Base-by-base conservation (phyloP, 2,888 invertebrate genomes). In the Melitaea athalia region DNA sequence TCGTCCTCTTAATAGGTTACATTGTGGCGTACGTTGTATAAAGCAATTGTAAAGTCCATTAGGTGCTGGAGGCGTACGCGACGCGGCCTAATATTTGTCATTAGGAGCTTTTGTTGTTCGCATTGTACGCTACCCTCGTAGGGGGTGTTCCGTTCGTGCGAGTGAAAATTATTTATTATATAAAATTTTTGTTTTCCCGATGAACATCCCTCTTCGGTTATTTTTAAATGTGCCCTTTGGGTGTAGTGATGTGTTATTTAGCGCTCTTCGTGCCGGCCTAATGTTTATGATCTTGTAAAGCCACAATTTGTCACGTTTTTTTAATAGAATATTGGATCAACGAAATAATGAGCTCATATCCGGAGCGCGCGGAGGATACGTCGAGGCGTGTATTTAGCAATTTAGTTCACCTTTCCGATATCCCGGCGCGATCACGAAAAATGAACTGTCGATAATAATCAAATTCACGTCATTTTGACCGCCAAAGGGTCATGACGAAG, bases 31-130 rank as follows among this genome's bases (percentile, higher is more conserved):
- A 79, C 81, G 74, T 72, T 72, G 73, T 72, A 71, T 69, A 74
- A 83, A 85, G 85, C 88, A 88, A 88, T 89, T 87, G 87, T 86
- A 78, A 86, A 87, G 85, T 86, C 89, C 89, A 91, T 91, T 91
- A 88, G 83, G 82, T 81, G 80, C 71, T 79, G 80, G 82, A 85
- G 86, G 84, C 85, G 83, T 81, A 78, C 79, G 77, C 78, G 72
- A 65, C 64, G 73, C 75, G 72, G 57, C 81, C 85, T 89, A 88
- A 90, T 90, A 91, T 87, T 88, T 86, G 88, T 87, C 89, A 88
- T 91, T 90, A 91, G 80, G 78, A 81, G 86, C 85, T 85, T 89
- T 88, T 88, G 88, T 86, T 86, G 83, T 81, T 82, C 78, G 72
- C 80, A 84, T 84, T 83, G 82, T 81, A 77, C 76, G 79, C 81